Evolutionary conservation across 2,888 invertebrate species (phyloP).

Genomic region (Hirtodrosophila confusa): DNA sequence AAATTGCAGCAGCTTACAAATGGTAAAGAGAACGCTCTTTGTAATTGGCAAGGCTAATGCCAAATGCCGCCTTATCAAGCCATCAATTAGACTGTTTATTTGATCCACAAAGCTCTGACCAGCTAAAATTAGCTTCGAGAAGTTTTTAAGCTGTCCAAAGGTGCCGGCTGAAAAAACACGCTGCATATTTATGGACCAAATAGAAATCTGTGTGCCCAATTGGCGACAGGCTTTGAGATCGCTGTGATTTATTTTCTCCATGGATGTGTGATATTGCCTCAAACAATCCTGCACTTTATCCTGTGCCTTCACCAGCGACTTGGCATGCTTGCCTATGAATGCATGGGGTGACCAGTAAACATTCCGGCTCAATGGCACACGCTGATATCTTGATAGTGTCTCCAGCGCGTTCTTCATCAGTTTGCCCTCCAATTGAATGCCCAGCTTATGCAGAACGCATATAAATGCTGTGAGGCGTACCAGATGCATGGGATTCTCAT

Average conservation of each 20-base stretch:
- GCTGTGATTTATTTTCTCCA: slow-evolving; percentile 81
- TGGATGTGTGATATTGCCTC: slow-evolving; percentile 86
- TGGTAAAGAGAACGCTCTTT: slow-evolving; percentile 89
- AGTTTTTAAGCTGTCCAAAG: slow-evolving; percentile 85
- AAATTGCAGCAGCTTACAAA: slow-evolving; percentile 93
- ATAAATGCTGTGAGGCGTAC: slow-evolving; percentile 88
- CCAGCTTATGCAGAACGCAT: slow-evolving; percentile 89
- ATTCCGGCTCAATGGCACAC: slow-evolving; percentile 91
- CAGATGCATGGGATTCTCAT: slow-evolving; percentile 85
- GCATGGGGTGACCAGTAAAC: slow-evolving; percentile 93
- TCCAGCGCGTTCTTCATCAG: slow-evolving; percentile 91
- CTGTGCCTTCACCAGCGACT: slow-evolving; percentile 85
- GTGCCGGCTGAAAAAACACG: slow-evolving; percentile 84
- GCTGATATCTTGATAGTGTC: slow-evolving; percentile 90
- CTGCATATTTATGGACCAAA: slow-evolving; percentile 88
- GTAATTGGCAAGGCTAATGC: slow-evolving; percentile 90
- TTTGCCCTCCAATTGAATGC: slow-evolving; percentile 91
- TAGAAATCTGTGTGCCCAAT: slow-evolving; percentile 84
- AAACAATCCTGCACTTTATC: slow-evolving; percentile 83
- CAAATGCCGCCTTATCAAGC: slow-evolving; percentile 88
- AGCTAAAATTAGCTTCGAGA: slow-evolving; percentile 79
- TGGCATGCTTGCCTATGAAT: slow-evolving; percentile 89
- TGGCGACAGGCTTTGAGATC: slow-evolving; percentile 85
- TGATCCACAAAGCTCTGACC: slow-evolving; percentile 89
- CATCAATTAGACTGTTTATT: slow-evolving; percentile 86